phyloP scores from a whole-genome alignment of 1,140 invertebrate species.

The Lineus longissimus region DNA sequence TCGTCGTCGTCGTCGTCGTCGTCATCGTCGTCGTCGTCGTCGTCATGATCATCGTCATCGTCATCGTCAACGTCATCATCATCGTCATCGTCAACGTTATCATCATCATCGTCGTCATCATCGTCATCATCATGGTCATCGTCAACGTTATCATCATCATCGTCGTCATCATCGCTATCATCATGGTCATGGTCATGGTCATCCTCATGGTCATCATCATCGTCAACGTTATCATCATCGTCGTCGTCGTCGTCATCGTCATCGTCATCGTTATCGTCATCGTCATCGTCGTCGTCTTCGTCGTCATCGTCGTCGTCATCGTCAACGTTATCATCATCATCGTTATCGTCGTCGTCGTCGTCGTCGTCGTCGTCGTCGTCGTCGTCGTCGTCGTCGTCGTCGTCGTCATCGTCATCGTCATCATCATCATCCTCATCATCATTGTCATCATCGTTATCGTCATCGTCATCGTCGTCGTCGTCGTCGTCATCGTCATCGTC shows the following conservation, averaged over 20 bases:
- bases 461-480: slow-evolving; percentile 6
- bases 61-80: slow-evolving; percentile 15
- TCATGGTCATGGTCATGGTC: too few relatives aligned
- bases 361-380: background rate
- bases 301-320: slow-evolving; percentile 8
- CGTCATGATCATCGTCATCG: too few relatives aligned
- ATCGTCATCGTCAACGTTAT: slow-evolving; percentile 12
- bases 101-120: slow-evolving; percentile 12
- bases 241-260: slow-evolving; percentile 8
- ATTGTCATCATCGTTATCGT: slow-evolving; percentile 11
- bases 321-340: slow-evolving; percentile 1
- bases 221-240: slow-evolving; percentile 12
- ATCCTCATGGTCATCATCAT: slow-evolving; percentile 9
- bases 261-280: background rate
- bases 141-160: background rate
- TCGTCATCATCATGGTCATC: background rate
- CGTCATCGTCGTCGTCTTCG: too few relatives aligned
- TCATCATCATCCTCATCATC: too few relatives aligned
- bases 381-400: background rate
- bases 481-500: slow-evolving; percentile 15
- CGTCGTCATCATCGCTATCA: slow-evolving; percentile 11
- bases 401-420: background rate
- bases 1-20: background rate
- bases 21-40: background rate
- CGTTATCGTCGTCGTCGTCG: background rate